Evolutionary conservation across 2,888 invertebrate species (phyloP).

Genomic region (Drosophila barbarae): DNA sequence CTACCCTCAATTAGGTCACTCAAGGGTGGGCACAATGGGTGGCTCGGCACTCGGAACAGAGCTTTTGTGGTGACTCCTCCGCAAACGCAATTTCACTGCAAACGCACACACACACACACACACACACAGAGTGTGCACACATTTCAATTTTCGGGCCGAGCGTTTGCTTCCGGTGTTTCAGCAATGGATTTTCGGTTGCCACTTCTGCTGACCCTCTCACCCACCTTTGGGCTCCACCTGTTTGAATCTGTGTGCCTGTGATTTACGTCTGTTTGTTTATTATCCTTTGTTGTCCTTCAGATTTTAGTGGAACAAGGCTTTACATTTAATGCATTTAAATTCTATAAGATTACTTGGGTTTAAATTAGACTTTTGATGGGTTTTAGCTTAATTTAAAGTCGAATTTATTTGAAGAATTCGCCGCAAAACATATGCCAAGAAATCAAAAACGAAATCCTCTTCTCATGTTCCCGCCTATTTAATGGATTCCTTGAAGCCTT

Average conservation of each 20-base stretch:
- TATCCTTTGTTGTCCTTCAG: conserved; percentile 7
- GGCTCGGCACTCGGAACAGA: not conserved
- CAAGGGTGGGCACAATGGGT: conserved; percentile 3
- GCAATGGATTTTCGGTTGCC: conserved; percentile 5
- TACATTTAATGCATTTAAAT: not conserved
- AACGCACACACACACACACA: conserved; percentile 34
- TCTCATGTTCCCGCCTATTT: not conserved
- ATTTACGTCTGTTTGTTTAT: conserved; percentile 17
- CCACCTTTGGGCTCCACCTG: conserved; percentile 25
- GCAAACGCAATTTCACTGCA: conserved; percentile 54
- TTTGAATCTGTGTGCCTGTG: conserved; percentile 28
- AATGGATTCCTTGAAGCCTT: conserved; percentile 9
- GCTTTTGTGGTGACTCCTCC: conserved; percentile 27
- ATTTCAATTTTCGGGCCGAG: conserved; percentile 47
- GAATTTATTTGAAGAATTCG: too few species aligned
- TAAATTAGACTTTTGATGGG: too few species aligned
- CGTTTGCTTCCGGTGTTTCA: conserved; percentile 12
- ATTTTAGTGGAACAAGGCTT: not conserved
- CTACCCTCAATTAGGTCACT: conserved; percentile 31
- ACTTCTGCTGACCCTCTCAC: not conserved
- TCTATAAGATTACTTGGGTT: not conserved
- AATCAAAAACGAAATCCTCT: too few species aligned
- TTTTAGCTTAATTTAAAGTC: too few species aligned
- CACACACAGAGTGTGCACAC: not conserved
- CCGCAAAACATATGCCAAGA: too few species aligned